These are phyloP conservation scores for Tethya wilhelma DNA, from an alignment of 37 sponge, comb jelly and placozoan genomes.

Conservation along the genomic window DNA sequence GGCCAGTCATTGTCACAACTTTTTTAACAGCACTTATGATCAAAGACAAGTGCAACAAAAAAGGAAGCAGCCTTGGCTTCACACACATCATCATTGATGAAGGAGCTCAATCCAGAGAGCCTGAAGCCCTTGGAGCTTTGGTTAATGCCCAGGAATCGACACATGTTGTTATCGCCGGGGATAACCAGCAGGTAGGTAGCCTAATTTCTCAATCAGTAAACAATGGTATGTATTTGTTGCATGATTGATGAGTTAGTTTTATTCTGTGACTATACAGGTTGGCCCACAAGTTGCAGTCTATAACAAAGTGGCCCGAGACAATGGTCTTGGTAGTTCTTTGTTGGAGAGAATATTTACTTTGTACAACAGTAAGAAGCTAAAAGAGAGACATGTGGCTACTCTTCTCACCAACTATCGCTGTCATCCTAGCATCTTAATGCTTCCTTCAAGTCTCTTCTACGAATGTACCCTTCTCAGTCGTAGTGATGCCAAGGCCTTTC, in stretches of 20 bases:
- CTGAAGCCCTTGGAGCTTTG: conserved; percentile 44
- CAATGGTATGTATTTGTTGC: background rate
- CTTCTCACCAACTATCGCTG: conserved; percentile 72
- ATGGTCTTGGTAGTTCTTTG: conserved; percentile 52
- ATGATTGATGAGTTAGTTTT: background rate
- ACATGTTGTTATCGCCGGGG: conserved; percentile 46
- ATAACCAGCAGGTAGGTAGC: conserved; percentile 39
- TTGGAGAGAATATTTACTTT: conserved; percentile 25
- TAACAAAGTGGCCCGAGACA: conserved; percentile 29
- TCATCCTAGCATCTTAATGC: conserved; percentile 53
- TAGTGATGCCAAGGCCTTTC: conserved; percentile 13
- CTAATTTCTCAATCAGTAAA: background rate
- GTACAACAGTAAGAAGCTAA: conserved; percentile 10
- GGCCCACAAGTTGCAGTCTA: conserved; percentile 50
- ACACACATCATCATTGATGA: conserved; percentile 66
- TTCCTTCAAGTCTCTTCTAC: conserved; percentile 66
- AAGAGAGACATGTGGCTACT: conserved; percentile 11
- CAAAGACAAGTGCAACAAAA: background rate
- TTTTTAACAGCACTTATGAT: conserved; percentile 33
- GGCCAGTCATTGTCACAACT: conserved; percentile 48
- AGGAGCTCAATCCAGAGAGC: conserved; percentile 56
- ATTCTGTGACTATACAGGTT: conserved; percentile 34
- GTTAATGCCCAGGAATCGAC: conserved; percentile 11
- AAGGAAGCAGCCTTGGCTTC: background rate
- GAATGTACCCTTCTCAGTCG: conserved; percentile 46